Evolutionary conservation across 1,140 invertebrate species (phyloP), one percentile per base, ranked within the genome.

Genomic region (Marisa cornuarietis): DNA sequence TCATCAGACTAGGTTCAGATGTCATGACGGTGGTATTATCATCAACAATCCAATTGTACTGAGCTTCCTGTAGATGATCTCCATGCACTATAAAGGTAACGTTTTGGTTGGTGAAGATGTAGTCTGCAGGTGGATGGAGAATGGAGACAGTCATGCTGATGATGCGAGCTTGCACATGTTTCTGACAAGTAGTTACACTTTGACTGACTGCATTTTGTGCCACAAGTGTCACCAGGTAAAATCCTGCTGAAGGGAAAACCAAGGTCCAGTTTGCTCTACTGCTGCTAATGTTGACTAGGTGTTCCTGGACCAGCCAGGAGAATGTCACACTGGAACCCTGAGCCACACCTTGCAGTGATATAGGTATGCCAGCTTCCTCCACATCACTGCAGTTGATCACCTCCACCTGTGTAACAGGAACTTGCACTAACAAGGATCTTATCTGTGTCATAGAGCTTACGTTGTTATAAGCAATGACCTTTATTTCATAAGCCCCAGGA

Each of bases 101-200:
- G 65, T 76, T 76, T 52, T 79, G 76, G 31, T 83, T 81, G 78
- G 75, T 72, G 61, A 83, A 80, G 31, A 82, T 80, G 71, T 80
- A 82, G 49, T 78, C 71, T 52, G 71, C 65, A n/a, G 58, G 42
- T 58, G 81, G 78, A 18, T 80, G 42, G 31, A 52, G 31, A n/a
- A 82, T 61, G 20, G 10, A 20, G 14, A 81, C 42, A 13, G 26
- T 62, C 24, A 79, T 61, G 24, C 71, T 26, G n/a, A 9, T 66
- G 11, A 81, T 62, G 31, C 71, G 71, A 13, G 76, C 62, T 20
- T 81, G 79, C 18, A 54, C 31, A 13, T 75, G 22, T 24, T 74
- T 58, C 51, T 24, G 49, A 68, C 81, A 82, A 18, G 62, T 66
- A 2, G 71, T 16, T 14, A 49, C 26, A 62, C 61, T 6, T 71